phyloP scores from a whole-genome alignment of 2,113 vertebrate species.

The Brienomyrus brachyistius region DNA sequence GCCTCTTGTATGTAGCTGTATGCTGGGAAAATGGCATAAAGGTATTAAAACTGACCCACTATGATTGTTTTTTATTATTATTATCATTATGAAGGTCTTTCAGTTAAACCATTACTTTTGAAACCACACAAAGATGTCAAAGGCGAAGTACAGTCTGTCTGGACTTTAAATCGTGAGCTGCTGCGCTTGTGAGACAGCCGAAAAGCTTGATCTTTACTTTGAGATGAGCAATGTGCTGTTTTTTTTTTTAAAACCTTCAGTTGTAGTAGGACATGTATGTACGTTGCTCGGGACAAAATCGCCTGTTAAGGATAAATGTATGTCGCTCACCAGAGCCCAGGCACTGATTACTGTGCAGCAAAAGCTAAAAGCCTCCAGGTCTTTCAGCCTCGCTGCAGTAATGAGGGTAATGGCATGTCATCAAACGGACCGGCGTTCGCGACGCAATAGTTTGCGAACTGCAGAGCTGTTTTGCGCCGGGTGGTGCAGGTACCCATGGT shows the following conservation, averaged over 20 bases:
- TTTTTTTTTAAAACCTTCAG: background rate
- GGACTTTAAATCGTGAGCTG: background rate
- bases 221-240: background rate
- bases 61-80: background rate
- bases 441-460: background rate
- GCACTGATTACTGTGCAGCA: background rate
- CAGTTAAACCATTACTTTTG: background rate
- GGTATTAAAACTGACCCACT: background rate
- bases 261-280: background rate
- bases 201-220: background rate
- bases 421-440: background rate
- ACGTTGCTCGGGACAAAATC: background rate
- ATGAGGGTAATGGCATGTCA: constrained; percentile 2
- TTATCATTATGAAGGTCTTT: background rate
- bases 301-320: background rate
- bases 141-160: background rate
- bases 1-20: background rate
- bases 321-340: background rate
- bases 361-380: background rate
- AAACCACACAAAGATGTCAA: background rate
- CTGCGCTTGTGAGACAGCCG: background rate
- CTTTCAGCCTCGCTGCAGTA: background rate
- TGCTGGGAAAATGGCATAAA: background rate
- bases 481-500: background rate
- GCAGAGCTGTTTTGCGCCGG: background rate